Evolutionary conservation across 1,140 invertebrate species (phyloP).

Genomic region (Dinoponera quadriceps): DNA sequence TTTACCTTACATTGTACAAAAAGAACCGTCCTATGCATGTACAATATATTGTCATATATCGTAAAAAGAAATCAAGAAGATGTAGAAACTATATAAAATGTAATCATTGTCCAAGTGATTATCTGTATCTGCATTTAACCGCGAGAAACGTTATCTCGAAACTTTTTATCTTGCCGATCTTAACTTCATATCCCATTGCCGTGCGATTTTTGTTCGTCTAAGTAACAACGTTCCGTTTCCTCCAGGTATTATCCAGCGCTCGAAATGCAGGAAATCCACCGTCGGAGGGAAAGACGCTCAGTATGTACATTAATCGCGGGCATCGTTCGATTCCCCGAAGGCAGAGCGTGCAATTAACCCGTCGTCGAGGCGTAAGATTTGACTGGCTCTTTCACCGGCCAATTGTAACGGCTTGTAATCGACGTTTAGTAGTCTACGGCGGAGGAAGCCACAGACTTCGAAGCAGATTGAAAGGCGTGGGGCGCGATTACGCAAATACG

Average conservation of each 20-base stretch:
- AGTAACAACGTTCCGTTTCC: neutral
- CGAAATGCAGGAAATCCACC: neutral
- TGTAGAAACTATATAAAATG: no score
- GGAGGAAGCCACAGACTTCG: constrained; percentile 5
- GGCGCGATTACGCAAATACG: constrained; percentile 72
- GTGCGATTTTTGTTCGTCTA: neutral
- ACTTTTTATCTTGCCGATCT: neutral
- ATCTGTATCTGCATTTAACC: no score
- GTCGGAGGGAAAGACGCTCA: neutral
- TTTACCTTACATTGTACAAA: no score
- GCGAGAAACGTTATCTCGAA: no score
- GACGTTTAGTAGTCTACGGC: neutral
- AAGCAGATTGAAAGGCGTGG: constrained; percentile 33
- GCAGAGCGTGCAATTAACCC: constrained; percentile 58
- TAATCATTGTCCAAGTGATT: no score
- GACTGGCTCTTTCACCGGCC: constrained; percentile 46
- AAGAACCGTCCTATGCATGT: no score
- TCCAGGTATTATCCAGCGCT: neutral
- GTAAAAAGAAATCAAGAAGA: no score
- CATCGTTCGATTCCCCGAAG: neutral
- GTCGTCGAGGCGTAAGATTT: constrained; percentile 65
- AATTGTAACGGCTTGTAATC: neutral
- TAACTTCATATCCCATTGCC: neutral
- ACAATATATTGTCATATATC: no score
- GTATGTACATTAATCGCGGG: neutral